Evolutionary conservation across 2,888 invertebrate genomes (phyloP), one percentile per base, ranked within the genome.

Genomic region (Coronaproctus castanopsis): DNA sequence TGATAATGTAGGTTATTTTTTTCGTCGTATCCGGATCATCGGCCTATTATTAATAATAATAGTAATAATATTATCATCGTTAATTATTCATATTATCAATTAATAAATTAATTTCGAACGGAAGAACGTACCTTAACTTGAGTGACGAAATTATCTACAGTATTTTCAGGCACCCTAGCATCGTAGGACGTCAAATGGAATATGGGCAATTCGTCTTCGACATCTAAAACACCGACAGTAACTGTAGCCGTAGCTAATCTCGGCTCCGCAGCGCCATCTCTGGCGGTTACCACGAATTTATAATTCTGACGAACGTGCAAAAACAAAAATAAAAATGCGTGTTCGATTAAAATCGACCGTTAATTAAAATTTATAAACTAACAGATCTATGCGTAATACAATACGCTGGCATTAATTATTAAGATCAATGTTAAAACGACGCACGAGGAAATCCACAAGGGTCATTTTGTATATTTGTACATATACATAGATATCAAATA

Each of bases 201-300:
- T 54, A 83, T 75, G 0, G 91, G 91, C 50, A 82, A 76, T 71
- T 91, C 90, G 69, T 92, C 92, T 58, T 85, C 81, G 0, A 84
- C 75, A 69, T 92, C 91, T 57, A 80, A 75, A 0, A 91, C 87
- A 65, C 77, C 75, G 0, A 92, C 82, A 0, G 87, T 83, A 10
- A 91, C 87, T 1, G 87, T 87, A 0, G 90, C 88, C 0, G 91
- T 90, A 1, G 89, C 88, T 49, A 90, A 75, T 18, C 90, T 78
- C 2, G 85, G 82, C 75, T 90, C 88, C 0, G 84, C 80, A 0
- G 88, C 91, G 21, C 87, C 87, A 69, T 92, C 92, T 69, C 81
- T 83, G 1, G 91, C 91, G 0, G 89, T 90, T 8, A 91, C 87
- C 52, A 89, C 87, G 71, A 91, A 87, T 63, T 79, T 79, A 68